Base-by-base conservation (phyloP, 2,888 invertebrate genomes). In the Chymomyza fuscimana region DNA sequence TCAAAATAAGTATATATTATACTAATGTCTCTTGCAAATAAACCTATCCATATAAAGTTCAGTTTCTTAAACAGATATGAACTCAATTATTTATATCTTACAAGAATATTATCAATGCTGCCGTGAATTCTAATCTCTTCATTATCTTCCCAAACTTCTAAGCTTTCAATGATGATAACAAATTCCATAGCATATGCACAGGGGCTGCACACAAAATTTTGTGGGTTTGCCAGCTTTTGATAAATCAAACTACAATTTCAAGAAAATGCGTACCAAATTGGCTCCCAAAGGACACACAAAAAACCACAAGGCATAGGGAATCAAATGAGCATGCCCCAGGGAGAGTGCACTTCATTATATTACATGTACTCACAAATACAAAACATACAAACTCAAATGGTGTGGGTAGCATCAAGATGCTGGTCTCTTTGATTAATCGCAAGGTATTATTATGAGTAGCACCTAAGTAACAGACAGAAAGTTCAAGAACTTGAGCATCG, bases 191-290 rank as follows among this genome's bases (percentile, higher is more conserved):
- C 16, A 54, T 19, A 54, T 54, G 54, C 19, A 54, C 9, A 19
- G 16, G 22, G 54, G 19, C 54, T 12, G 16, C 40, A 46, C 9
- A 7, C 16, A 16, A 54, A 54, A 54, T 54, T 19, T 9, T 54
- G 54, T 22, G 22, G 16, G 10, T 54, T 54, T 29, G 60, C 52
- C 58, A 15, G 22, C 12, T 52, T 52, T 65, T 40, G 22, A 54
- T 54, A 54, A 54, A 54, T 54, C 25, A 19, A 51, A 60, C 50
- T 40, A 66, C 52, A 51, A 66, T 66, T 66, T 61, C n/a, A 59
- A 50, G 50, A 52, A 67, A 67, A 67, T 67, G 61, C 60, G 12
- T 52, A 40, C 54, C 40, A 67, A 67, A 67, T 67, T 67, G 46
- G 61, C 61, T 67, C 67, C 67, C 67, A 54, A 50, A 63, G 67